phyloP scores from a whole-genome alignment of 2,797 vertebrate genomes.

The Gallinago stenura region DNA sequence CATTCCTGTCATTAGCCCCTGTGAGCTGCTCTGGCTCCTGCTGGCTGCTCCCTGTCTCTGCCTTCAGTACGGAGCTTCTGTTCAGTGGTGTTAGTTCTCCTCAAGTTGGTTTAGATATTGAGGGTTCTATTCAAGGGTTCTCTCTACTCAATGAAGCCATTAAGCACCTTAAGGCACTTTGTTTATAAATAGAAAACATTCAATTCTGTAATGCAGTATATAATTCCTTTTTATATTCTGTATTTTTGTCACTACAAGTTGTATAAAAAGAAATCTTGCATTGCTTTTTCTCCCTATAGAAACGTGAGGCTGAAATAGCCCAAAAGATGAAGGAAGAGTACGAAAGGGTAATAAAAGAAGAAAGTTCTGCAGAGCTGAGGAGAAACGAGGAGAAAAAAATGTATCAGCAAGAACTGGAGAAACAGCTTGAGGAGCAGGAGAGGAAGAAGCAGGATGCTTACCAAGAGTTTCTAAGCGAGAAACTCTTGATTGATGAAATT shows the following conservation, averaged over 20 bases:
- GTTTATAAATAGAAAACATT: neutral
- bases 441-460: constrained; percentile 86
- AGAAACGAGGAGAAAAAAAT: constrained; percentile 77
- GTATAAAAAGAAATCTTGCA: neutral
- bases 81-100: neutral
- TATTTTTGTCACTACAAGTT: neutral
- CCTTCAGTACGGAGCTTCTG: rapidly evolving
- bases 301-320: constrained; percentile 82
- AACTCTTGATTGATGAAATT: constrained; percentile 92
- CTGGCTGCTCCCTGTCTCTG: neutral
- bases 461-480: constrained; percentile 92
- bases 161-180: neutral
- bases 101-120: neutral
- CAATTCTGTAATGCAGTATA: neutral
- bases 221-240: neutral
- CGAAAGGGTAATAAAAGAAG: constrained; percentile 75
- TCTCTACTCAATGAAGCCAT: neutral
- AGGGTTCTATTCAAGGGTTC: neutral
- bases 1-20: rapidly evolving
- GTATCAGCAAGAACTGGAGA: constrained; percentile 86
- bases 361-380: constrained; percentile 77
- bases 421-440: constrained; percentile 89
- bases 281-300: constrained; percentile 75
- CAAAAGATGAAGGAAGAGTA: constrained; percentile 82
- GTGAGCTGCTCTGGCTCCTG: neutral